Evolutionary conservation across 2,888 invertebrate genomes (phyloP).

Genomic region (Heteromyza rotundicornis): DNA sequence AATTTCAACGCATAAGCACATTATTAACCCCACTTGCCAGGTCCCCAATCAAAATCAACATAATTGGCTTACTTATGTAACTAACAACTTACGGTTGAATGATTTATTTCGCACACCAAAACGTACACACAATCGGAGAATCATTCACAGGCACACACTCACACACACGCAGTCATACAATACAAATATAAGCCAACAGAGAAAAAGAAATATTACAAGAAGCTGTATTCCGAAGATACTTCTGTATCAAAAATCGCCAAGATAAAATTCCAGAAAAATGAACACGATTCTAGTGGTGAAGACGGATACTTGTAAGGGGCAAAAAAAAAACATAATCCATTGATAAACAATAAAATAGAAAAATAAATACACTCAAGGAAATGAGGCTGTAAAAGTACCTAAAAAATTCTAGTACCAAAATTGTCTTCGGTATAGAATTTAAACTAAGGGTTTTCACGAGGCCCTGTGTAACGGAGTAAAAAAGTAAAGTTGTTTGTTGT

Average conservation of each 20-base stretch:
- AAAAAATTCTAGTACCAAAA: too few species aligned
- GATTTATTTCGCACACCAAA: conserved; percentile 2
- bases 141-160: not conserved
- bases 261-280: too few species aligned
- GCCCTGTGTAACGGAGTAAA: too few species aligned
- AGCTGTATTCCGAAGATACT: conserved; percentile 13
- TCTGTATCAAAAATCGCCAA: too few species aligned
- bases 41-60: conserved; percentile 23
- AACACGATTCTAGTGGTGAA: too few species aligned
- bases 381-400: too few species aligned
- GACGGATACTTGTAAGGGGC: too few species aligned
- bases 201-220: not conserved
- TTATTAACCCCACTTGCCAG: not conserved
- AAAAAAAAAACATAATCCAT: not conserved
- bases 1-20: not conserved
- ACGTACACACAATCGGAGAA: not conserved
- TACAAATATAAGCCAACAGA: conserved; percentile 19
- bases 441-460: too few species aligned
- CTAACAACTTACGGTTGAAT: conserved; percentile 41
- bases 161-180: not conserved
- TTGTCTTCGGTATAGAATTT: too few species aligned
- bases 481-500: too few species aligned
- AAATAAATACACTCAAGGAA: too few species aligned
- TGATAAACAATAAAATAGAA: not conserved
- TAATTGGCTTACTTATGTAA: conserved; percentile 36